phyloP scores from a whole-genome alignment of 2,888 invertebrate genomes.

The Hydropsyche betteni region DNA sequence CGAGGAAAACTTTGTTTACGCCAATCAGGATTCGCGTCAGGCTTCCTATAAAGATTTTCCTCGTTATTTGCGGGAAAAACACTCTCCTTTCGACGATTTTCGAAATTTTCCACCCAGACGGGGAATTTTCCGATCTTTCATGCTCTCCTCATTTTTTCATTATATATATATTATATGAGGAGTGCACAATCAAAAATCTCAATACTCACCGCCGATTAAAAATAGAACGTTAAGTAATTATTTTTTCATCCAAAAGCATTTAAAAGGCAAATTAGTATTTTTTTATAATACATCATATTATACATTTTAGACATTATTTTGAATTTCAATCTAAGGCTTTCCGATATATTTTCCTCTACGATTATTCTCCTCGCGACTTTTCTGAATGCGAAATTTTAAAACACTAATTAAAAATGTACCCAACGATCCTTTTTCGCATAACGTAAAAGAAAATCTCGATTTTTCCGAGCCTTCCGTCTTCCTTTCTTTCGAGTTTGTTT shows the following conservation, averaged over 20 bases:
- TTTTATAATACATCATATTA: too few species aligned
- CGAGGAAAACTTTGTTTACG: conserved; percentile 34
- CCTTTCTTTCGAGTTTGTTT: neutral
- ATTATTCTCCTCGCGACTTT: neutral
- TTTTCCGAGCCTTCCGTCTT: conserved; percentile 4
- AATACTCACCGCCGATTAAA: too few species aligned
- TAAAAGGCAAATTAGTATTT: too few species aligned
- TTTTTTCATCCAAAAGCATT: too few species aligned
- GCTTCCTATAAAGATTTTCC: conserved; percentile 33
- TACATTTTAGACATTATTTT: too few species aligned
- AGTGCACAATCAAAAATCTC: too few species aligned
- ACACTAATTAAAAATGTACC: conserved; percentile 16
- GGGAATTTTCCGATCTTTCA: conserved; percentile 1
- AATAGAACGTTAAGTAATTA: too few species aligned
- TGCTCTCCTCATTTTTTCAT: too few species aligned
- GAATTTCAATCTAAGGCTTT: too few species aligned
- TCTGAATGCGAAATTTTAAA: conserved; percentile 10
- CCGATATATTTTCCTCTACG: neutral
- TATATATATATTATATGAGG: too few species aligned
- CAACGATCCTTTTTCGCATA: conserved; percentile 3
- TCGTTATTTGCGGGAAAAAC: conserved; percentile 33
- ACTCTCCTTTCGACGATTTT: conserved; percentile 11
- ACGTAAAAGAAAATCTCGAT: conserved; percentile 11
- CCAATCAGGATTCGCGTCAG: conserved; percentile 37
- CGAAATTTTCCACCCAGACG: conserved; percentile 15